Evolutionary conservation across 2,888 invertebrate genomes (phyloP).

Genomic region (Apoda limacodes): DNA sequence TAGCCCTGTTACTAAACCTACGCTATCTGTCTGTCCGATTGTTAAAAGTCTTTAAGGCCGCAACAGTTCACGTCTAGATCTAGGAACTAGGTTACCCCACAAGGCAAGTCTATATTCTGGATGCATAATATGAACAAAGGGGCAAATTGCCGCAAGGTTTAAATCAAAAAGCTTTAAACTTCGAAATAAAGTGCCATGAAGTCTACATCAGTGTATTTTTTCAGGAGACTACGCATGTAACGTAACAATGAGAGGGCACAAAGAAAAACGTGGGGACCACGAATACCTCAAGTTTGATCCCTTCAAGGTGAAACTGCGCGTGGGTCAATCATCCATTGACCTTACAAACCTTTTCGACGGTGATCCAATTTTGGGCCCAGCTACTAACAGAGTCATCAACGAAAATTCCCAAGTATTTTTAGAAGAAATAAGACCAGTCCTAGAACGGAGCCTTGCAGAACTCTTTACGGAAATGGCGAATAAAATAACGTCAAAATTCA

Average conservation of each 20-base stretch:
- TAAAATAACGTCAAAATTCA: constrained; percentile 75
- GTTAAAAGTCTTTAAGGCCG: too few species aligned
- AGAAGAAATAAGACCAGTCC: constrained; percentile 75
- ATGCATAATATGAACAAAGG: too few species aligned
- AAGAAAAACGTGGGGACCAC: constrained; percentile 65
- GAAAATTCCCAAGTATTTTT: constrained; percentile 75
- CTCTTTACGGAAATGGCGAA: constrained; percentile 78
- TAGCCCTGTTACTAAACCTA: too few species aligned
- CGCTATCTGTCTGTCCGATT: too few species aligned
- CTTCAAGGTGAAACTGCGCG: constrained; percentile 71
- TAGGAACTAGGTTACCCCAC: too few species aligned
- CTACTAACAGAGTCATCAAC: constrained; percentile 75
- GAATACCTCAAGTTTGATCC: constrained; percentile 74
- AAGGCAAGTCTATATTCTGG: too few species aligned
- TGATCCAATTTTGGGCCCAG: constrained; percentile 73
- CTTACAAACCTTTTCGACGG: constrained; percentile 77
- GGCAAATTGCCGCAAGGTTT: too few species aligned
- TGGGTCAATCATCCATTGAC: constrained; percentile 71
- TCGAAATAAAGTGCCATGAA: not conserved
- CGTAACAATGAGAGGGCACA: constrained; percentile 73
- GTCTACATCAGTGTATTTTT: too few species aligned
- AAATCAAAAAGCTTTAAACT: too few species aligned
- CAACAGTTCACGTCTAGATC: too few species aligned
- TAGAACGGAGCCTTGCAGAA: constrained; percentile 73
- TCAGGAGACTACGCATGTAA: constrained; percentile 75